These are phyloP conservation scores for Melanotaenia trifasciata DNA, from an alignment of 2,797 vertebrate genomes.

Conservation along the genomic window DNA sequence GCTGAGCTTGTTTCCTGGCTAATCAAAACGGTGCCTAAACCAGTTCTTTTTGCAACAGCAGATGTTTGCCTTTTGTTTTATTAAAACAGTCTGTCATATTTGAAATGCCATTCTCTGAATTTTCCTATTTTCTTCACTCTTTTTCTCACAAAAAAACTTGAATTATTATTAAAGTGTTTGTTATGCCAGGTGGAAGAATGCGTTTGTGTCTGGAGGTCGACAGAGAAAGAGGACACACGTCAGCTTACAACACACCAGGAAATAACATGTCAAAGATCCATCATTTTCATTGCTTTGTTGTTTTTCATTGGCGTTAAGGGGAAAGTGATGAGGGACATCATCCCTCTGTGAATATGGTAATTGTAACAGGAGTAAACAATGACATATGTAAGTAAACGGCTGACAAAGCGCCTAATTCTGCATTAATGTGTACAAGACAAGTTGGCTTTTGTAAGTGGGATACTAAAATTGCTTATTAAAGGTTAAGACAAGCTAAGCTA, in stretches of 20 bases:
- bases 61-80: slow-evolving; percentile 31
- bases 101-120: slow-evolving; percentile 7
- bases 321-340: slow-evolving; percentile 3
- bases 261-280: slow-evolving; percentile 39
- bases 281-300: slow-evolving; percentile 11
- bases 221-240: slow-evolving; percentile 26
- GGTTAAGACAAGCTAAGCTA: not conserved
- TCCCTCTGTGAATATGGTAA: slow-evolving; percentile 9
- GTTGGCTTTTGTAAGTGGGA: slow-evolving; percentile 3
- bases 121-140: slow-evolving; percentile 24
- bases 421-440: not conserved
- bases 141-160: slow-evolving; percentile 21
- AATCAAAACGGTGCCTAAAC: slow-evolving; percentile 23
- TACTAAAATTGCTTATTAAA: slow-evolving; percentile 18
- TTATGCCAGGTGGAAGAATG: slow-evolving; percentile 44
- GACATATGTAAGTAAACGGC: not conserved
- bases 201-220: slow-evolving; percentile 44
- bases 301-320: slow-evolving; percentile 17
- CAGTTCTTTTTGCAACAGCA: slow-evolving; percentile 18
- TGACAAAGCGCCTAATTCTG: slow-evolving; percentile 6
- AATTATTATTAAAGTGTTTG: slow-evolving; percentile 36
- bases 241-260: slow-evolving; percentile 43
- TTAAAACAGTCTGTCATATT: slow-evolving; percentile 31
- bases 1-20: slow-evolving; percentile 40
- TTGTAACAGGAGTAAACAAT: slow-evolving; percentile 25